These are phyloP conservation scores for Apogon talboti DNA, from an alignment of 2,797 vertebrate species.

Conservation along the genomic window DNA sequence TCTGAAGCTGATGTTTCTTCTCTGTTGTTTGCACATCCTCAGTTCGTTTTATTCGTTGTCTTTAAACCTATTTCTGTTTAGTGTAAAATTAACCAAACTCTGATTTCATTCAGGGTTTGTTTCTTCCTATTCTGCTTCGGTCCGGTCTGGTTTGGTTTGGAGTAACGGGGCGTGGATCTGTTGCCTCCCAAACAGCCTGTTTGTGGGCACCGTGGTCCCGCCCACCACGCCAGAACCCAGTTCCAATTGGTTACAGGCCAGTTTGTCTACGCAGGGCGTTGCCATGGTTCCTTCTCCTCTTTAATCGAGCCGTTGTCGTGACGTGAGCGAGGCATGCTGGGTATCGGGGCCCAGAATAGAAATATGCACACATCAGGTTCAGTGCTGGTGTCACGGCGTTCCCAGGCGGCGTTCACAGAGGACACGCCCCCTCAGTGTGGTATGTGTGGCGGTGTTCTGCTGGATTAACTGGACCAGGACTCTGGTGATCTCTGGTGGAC, in stretches of 20 bases:
- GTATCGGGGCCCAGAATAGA: constrained; percentile 61
- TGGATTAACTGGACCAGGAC: constrained; percentile 51
- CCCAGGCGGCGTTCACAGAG: no score
- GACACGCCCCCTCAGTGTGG: constrained; percentile 5
- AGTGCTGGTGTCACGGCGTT: constrained; percentile 28
- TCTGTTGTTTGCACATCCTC: no score
- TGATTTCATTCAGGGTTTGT: no score
- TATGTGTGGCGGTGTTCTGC: constrained; percentile 32
- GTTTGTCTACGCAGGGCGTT: constrained; percentile 71
- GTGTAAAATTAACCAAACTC: no score
- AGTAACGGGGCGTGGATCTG: constrained; percentile 66
- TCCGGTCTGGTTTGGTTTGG: constrained; percentile 51
- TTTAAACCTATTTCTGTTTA: no score
- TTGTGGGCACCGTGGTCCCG: constrained; percentile 60
- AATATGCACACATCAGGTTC: constrained; percentile 32
- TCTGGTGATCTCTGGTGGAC: constrained; percentile 38
- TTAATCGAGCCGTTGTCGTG: constrained; percentile 75
- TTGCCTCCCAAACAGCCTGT: constrained; percentile 66
- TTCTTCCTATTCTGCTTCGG: no score
- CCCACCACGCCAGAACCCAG: constrained; percentile 49
- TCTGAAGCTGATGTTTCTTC: no score
- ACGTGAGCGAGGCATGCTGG: constrained; percentile 26
- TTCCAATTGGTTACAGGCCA: constrained; percentile 67
- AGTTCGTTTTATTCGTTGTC: no score
- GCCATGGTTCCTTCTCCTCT: constrained; percentile 69